Base-by-base conservation (phyloP, 1,140 invertebrate species). In the Drosophila ironensis region DNA sequence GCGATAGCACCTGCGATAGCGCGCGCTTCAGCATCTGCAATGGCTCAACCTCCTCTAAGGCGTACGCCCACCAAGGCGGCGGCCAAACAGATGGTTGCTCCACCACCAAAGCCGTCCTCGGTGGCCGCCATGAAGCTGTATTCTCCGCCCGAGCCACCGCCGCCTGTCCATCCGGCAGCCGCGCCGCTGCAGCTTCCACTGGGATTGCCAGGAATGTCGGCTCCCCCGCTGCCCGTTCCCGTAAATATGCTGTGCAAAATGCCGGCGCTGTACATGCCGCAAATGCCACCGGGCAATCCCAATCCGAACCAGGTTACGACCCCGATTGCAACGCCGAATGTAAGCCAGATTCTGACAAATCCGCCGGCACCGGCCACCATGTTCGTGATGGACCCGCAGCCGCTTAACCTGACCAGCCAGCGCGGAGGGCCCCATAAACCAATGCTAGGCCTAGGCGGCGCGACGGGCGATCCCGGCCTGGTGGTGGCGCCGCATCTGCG, bases 391-490 rank as follows among this genome's bases (percentile, higher is more conserved):
- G 87, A 89, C 3, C 48, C 50, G 14, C 74, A 77, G 16, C 75
- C 86, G 1, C 38, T 88, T 2, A 88, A 88, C 56, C 54, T 88
- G n/a, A 75, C 71, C 7, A 84, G 72, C 40, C 77, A 81, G 25
- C 40, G 67, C 5, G 19, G 57, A 54, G 64, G 37, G 17, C 56
- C 20, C 5, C 61, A 45, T 12, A 45, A 25, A 16, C 9, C 53
- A n/a, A 11, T 64, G 44, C 6, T 28, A n/a, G 20, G 12, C 11
- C 45, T 27, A 9, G 30, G 25, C 14, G 30, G 25, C 14, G 40
- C 67, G 42, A 40, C 51, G 28, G 50, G 61, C 7, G 22, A 41
- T 30, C 14, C 72, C 4, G 28, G 48, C 14, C 4, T 53, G 16
- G 22, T 46, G 1, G 66, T 44, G 22, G 7, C 25, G 17, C 64